phyloP scores from a whole-genome alignment of 2,797 vertebrate genomes.

The Enteromius viviparus region DNA sequence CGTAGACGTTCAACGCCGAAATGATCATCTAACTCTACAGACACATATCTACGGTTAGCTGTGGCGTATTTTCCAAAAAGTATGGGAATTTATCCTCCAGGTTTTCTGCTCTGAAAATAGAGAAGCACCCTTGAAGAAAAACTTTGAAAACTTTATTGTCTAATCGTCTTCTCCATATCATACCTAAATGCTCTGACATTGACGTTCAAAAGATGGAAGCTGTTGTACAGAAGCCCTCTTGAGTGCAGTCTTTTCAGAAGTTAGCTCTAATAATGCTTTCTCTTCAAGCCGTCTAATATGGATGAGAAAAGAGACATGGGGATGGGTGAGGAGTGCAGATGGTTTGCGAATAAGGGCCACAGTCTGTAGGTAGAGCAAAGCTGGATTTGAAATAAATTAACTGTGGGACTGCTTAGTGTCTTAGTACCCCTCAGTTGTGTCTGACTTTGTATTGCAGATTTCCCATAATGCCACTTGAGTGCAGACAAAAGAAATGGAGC shows the following conservation, averaged over 20 bases:
- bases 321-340: constrained; percentile 22
- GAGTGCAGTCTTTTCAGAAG: constrained; percentile 37
- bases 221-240: constrained; percentile 26
- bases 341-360: constrained; percentile 21
- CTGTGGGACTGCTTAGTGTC: constrained; percentile 35
- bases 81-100: neutral
- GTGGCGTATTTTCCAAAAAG: neutral
- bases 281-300: constrained; percentile 18
- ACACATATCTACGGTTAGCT: neutral
- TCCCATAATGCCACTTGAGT: constrained; percentile 40
- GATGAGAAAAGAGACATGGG: constrained; percentile 7
- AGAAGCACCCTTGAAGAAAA: constrained; percentile 4
- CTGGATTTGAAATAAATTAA: constrained; percentile 51
- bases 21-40: neutral
- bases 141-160: constrained; percentile 2
- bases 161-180: constrained; percentile 5
- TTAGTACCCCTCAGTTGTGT: constrained; percentile 35
- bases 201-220: constrained; percentile 21
- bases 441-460: constrained; percentile 48
- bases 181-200: constrained; percentile 9
- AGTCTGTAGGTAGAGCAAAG: constrained; percentile 41
- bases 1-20: neutral
- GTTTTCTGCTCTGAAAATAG: constrained; percentile 26
- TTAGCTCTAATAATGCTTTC: constrained; percentile 47
- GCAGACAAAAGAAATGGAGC: constrained; percentile 35